Evolutionary conservation across 2,888 invertebrate genomes (phyloP).

Genomic region (Branchipolynoe longqiensis): DNA sequence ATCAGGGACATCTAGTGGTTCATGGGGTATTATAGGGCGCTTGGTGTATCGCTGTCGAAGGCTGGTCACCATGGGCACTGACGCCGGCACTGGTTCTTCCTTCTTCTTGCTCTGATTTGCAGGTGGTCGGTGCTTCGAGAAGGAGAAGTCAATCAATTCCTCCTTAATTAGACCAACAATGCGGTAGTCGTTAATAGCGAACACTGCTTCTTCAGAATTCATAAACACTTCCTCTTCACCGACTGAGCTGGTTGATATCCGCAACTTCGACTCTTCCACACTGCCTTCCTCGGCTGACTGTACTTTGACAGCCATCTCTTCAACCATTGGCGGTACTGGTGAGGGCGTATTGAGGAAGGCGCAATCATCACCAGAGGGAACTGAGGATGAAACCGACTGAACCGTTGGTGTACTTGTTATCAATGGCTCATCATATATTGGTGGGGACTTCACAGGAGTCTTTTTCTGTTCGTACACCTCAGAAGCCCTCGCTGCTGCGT

Average conservation of each 20-base stretch:
- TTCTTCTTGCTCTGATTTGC: not conserved
- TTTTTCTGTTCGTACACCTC: slow-evolving; percentile 7
- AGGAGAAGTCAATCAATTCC: slow-evolving; percentile 46
- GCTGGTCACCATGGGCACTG: slow-evolving; percentile 54
- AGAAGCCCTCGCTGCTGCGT: not conserved
- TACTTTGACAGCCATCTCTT: too few relatives aligned
- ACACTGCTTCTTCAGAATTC: slow-evolving; percentile 7
- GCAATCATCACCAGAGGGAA: not conserved
- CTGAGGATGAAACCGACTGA: slow-evolving; percentile 14
- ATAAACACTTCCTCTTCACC: not conserved
- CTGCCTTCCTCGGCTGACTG: too few relatives aligned
- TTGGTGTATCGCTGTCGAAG: slow-evolving; percentile 9
- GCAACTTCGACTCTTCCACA: too few relatives aligned
- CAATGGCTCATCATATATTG: not conserved
- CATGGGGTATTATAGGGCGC: not conserved
- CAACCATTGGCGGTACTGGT: not conserved
- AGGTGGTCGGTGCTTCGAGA: not conserved
- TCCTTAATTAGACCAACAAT: slow-evolving; percentile 35
- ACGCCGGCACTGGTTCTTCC: slow-evolving; percentile 20
- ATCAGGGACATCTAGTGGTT: slow-evolving; percentile 39
- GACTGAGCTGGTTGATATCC: too few relatives aligned
- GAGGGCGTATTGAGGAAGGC: not conserved
- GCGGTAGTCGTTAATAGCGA: slow-evolving; percentile 28
- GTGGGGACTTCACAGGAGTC: slow-evolving; percentile 4
- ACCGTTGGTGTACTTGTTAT: slow-evolving; percentile 29